phyloP scores from a whole-genome alignment of 30 jellyfish, hydroid and myxozoan genomes.

The Rhopilema esculentum region DNA sequence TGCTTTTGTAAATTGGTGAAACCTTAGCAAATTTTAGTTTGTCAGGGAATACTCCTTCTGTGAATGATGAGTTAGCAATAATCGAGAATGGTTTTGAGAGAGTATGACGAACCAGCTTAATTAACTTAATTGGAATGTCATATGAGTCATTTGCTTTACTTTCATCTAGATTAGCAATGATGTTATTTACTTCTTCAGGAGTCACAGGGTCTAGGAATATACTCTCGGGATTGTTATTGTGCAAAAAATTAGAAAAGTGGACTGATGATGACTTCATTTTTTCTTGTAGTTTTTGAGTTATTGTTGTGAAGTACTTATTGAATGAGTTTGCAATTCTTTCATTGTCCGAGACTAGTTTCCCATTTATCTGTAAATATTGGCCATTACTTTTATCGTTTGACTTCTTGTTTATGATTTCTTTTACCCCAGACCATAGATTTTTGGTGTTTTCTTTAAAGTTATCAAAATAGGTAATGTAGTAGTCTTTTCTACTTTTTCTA shows the following conservation, averaged over 20 bases:
- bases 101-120: background rate
- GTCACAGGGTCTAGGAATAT: slow-evolving; percentile 15
- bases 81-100: background rate
- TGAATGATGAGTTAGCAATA: background rate
- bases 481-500: slow-evolving; percentile 23
- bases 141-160: background rate
- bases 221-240: background rate
- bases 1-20: background rate
- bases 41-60: slow-evolving; percentile 1
- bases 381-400: background rate
- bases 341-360: background rate
- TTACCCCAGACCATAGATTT: slow-evolving; percentile 32
- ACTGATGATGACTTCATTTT: slow-evolving; percentile 14
- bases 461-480: slow-evolving; percentile 17
- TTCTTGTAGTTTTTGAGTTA: slow-evolving; percentile 1
- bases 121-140: slow-evolving; percentile 6
- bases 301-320: slow-evolving; percentile 1
- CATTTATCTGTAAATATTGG: background rate
- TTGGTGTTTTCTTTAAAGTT: slow-evolving; percentile 19
- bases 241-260: background rate
- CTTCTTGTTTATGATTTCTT: slow-evolving; percentile 36
- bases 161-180: slow-evolving; percentile 4
- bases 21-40: slow-evolving; percentile 18
- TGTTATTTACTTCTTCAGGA: background rate
- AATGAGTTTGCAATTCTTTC: background rate